These are phyloP conservation scores for Catagonus wagneri DNA, from an alignment of 2,113 vertebrate species.

Conservation along the genomic window DNA sequence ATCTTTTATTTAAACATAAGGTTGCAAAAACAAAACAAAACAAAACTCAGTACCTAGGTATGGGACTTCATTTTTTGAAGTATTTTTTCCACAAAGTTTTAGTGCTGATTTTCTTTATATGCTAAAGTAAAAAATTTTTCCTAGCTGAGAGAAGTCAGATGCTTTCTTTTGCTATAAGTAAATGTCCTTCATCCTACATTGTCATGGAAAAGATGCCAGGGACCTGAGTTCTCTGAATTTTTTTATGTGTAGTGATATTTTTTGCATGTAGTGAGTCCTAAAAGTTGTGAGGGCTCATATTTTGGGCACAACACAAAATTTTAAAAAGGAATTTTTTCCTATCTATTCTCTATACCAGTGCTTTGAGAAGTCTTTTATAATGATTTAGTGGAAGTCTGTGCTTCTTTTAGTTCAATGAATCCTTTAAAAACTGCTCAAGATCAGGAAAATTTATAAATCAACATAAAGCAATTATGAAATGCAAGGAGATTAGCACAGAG, in stretches of 20 bases:
- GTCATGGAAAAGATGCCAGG: not conserved
- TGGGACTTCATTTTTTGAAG: not conserved
- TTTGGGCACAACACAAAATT: not conserved
- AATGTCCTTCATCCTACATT: not conserved
- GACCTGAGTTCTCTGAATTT: not conserved
- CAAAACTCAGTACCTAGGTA: not conserved
- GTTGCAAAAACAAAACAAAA: not conserved
- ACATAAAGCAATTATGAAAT: not conserved
- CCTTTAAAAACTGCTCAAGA: not conserved
- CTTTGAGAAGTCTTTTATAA: not conserved
- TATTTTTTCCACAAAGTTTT: not conserved
- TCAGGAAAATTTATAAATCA: not conserved
- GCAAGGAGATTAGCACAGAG: not conserved
- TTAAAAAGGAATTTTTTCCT: not conserved
- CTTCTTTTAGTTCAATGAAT: not conserved
- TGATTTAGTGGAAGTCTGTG: not conserved
- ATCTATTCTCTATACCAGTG: not conserved
- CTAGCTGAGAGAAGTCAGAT: not conserved
- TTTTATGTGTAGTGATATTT: too few species aligned
- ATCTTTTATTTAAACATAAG: not conserved
- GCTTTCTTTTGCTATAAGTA: not conserved
- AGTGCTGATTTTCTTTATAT: not conserved
- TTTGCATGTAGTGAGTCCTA: not conserved
- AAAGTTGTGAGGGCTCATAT: not conserved
- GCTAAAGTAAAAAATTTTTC: slow-evolving; percentile 1